Percentiles rank a stretch among this genome's conserved stretches.
Conservation (phyloP, 2,888 invertebrate species). For the Acleris laterana region DNA sequence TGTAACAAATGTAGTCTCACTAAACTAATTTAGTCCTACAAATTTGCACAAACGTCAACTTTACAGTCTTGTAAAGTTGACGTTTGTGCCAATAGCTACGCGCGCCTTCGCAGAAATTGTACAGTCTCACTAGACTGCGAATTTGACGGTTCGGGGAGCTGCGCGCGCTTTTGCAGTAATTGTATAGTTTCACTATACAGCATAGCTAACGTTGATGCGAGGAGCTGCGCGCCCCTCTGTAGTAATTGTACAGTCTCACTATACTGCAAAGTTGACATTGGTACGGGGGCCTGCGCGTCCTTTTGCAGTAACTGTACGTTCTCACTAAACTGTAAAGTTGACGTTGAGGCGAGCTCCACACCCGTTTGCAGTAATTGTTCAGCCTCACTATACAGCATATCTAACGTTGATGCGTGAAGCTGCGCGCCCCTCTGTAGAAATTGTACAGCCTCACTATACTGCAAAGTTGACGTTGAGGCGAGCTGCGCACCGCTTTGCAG, state of each 20-base stretch:
- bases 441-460: conserved; percentile 78
- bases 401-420: conserved; percentile 19
- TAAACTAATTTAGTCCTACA: too few species aligned
- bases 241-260: conserved; percentile 77
- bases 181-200: conserved; percentile 74
- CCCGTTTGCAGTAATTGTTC: conserved; percentile 60
- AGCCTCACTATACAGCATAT: conserved; percentile 65
- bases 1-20: conserved; percentile 65
- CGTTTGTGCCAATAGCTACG: conserved; percentile 24
- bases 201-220: background rate
- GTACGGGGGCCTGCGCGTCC: conserved; percentile 23
- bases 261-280: too few species aligned
- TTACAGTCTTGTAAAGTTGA: background rate
- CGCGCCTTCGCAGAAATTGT: conserved; percentile 44
- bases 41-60: too few species aligned
- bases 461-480: too few species aligned
- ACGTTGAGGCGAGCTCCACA: conserved; percentile 17
- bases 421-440: conserved; percentile 40
- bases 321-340: conserved; percentile 57
- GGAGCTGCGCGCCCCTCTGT: conserved; percentile 36
- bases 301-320: conserved; percentile 58
- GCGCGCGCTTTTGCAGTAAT: conserved; percentile 42
- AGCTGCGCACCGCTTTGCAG: conserved; percentile 14
- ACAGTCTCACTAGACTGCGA: conserved; percentile 69
- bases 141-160: conserved; percentile 19